A percentile compares a stretch with the other conserved stretches of the same genome.
Evolutionary conservation across 1,140 invertebrate genomes (phyloP).

Genomic region (Aporrectodea caliginosa): DNA sequence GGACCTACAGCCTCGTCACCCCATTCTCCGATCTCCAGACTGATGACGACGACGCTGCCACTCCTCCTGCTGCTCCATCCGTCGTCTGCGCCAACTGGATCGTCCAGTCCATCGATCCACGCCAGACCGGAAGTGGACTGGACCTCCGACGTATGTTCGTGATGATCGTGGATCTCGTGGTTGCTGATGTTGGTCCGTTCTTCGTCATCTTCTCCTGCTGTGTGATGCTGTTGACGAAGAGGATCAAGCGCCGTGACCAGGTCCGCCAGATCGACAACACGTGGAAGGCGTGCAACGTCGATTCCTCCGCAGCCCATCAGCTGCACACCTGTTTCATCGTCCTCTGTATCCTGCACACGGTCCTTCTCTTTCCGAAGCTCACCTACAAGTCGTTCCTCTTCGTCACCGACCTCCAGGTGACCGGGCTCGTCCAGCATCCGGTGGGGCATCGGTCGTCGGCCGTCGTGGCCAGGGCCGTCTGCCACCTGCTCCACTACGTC

Average conservation of each 20-base stretch:
- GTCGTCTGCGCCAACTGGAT: not conserved
- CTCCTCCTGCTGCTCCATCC: not conserved
- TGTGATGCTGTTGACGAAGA: slow-evolving; percentile 31
- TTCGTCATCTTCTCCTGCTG: slow-evolving; percentile 32
- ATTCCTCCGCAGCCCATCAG: slow-evolving; percentile 23
- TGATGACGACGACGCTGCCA: not conserved
- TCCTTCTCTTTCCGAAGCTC: slow-evolving; percentile 27
- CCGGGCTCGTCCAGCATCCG: slow-evolving; percentile 17
- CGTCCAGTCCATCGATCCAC: not conserved
- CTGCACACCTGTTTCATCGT: slow-evolving; percentile 22
- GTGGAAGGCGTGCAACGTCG: slow-evolving; percentile 33
- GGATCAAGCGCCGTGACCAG: slow-evolving; percentile 19
- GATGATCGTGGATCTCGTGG: slow-evolving; percentile 41
- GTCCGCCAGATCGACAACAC: slow-evolving; percentile 30
- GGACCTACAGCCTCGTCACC: slow-evolving; percentile 43
- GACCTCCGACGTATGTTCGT: slow-evolving; percentile 42
- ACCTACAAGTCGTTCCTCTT: slow-evolving; percentile 28
- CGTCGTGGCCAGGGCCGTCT: slow-evolving; percentile 23
- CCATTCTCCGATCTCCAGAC: not conserved
- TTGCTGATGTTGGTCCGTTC: slow-evolving; percentile 41
- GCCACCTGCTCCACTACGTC: slow-evolving; percentile 35
- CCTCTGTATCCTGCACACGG: slow-evolving; percentile 22
- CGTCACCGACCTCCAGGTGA: slow-evolving; percentile 19
- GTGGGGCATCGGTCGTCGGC: not conserved
- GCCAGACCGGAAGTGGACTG: not conserved